Percentiles rank a stretch among this genome's conserved stretches.
phyloP scores from a whole-genome alignment of 2,888 invertebrate species.

The Myopa tessellatipennis region DNA sequence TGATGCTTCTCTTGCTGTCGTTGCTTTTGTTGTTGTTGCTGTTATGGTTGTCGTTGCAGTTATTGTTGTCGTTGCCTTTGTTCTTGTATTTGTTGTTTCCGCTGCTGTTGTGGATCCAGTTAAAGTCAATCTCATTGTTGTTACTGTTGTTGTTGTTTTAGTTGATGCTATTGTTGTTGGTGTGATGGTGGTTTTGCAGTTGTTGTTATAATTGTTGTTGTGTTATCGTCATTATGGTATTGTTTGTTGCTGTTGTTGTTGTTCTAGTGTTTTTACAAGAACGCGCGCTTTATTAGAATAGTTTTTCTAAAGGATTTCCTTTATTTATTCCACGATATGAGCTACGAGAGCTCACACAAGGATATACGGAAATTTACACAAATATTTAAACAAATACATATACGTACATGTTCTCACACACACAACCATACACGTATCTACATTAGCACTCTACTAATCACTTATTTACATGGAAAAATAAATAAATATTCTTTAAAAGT shows the following conservation, averaged over 20 bases:
- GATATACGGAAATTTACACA: no score
- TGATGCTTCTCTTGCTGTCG: not conserved
- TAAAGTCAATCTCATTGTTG: not conserved
- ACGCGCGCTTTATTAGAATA: constrained; percentile 5
- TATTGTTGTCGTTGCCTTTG: not conserved
- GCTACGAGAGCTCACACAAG: no score
- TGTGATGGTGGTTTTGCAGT: not conserved
- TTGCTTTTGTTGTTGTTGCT: not conserved
- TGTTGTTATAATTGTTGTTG: not conserved
- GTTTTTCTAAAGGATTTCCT: constrained; percentile 36
- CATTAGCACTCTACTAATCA: no score
- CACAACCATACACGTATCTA: no score
- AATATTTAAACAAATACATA: no score
- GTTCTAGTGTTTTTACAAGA: not conserved
- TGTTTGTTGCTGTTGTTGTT: not conserved
- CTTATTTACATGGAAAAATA: no score
- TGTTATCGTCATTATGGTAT: not conserved
- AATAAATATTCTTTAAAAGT: no score
- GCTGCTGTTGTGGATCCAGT: not conserved
- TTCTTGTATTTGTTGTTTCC: not conserved
- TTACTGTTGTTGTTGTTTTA: not conserved
- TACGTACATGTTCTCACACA: no score
- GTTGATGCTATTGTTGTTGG: not conserved
- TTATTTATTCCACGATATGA: not conserved
- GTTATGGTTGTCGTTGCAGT: not conserved